A percentile compares a stretch with the other conserved stretches of the same genome.
These are phyloP conservation scores for Leptinotarsa peninsularis DNA, from an alignment of 2,888 invertebrate species.

Conservation along the genomic window DNA sequence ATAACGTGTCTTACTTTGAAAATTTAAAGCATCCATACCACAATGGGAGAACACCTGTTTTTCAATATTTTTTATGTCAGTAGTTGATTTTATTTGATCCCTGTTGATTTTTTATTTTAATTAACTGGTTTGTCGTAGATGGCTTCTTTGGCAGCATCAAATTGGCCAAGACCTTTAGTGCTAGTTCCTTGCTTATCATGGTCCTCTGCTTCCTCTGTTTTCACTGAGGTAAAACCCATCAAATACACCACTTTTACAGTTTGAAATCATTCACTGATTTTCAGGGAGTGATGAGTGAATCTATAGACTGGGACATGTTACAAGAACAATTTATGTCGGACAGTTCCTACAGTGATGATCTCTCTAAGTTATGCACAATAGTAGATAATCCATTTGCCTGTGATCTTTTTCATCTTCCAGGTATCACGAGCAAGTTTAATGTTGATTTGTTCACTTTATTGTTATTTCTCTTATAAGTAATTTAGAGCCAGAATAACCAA, in stretches of 20 bases:
- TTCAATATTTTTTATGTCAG: not conserved
- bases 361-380: slow-evolving; percentile 88
- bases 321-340: slow-evolving; percentile 89
- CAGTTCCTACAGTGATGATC: slow-evolving; percentile 81
- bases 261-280: slow-evolving; percentile 50
- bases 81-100: not conserved
- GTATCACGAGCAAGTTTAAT: slow-evolving; percentile 41
- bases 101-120: not conserved
- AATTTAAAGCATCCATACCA: too few relatives aligned
- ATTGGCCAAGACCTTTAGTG: slow-evolving; percentile 94
- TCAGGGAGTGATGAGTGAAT: slow-evolving; percentile 94
- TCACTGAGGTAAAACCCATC: slow-evolving; percentile 78
- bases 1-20: too few relatives aligned
- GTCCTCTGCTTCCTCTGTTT: slow-evolving; percentile 96
- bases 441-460: slow-evolving; percentile 13
- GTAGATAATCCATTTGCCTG: slow-evolving; percentile 73
- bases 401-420: slow-evolving; percentile 57
- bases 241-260: slow-evolving; percentile 28
- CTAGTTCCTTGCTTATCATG: slow-evolving; percentile 96
- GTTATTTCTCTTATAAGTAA: too few relatives aligned
- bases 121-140: slow-evolving; percentile 74
- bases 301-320: slow-evolving; percentile 93
- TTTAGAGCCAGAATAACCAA: too few relatives aligned
- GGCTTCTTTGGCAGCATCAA: slow-evolving; percentile 96
- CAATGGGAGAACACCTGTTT: not conserved